A percentile compares a stretch with the other conserved stretches of the same genome.
Conservation (phyloP, 30 jellyfish, hydroid and myxozoan species). For the Mastigias papua region DNA sequence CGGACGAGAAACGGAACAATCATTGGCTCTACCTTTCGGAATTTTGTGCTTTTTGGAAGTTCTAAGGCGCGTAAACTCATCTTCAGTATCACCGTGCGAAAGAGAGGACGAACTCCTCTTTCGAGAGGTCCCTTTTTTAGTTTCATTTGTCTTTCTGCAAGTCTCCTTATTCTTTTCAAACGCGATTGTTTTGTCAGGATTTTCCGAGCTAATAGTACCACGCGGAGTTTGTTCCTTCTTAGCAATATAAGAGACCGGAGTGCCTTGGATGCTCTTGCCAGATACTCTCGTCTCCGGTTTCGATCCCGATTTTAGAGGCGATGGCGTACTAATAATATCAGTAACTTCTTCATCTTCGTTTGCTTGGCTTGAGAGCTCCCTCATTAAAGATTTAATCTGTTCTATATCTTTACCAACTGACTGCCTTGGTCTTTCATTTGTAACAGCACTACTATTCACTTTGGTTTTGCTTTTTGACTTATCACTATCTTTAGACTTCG, state of each 20-base stretch:
- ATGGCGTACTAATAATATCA: slow-evolving; percentile 67
- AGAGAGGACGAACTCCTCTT: slow-evolving; percentile 29
- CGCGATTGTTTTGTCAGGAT: not conserved
- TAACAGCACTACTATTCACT: not conserved
- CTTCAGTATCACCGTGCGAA: slow-evolving; percentile 18
- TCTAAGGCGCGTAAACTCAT: slow-evolving; percentile 4
- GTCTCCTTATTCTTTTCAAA: slow-evolving; percentile 33
- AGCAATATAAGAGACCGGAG: slow-evolving; percentile 40
- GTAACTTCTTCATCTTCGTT: slow-evolving; percentile 61
- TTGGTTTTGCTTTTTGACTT: not conserved
- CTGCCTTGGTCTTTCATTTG: slow-evolving; percentile 40
- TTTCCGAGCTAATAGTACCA: slow-evolving; percentile 1
- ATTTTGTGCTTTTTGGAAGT: not conserved
- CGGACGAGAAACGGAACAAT: not conserved
- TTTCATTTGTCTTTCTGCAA: not conserved
- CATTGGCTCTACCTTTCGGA: not conserved
- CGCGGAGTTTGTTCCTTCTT: slow-evolving; percentile 44
- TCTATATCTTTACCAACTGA: slow-evolving; percentile 72
- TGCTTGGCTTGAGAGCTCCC: slow-evolving; percentile 40
- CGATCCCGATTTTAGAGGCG: slow-evolving; percentile 24
- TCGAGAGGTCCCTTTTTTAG: slow-evolving; percentile 1
- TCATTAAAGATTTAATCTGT: slow-evolving; percentile 56
- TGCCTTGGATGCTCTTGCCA: slow-evolving; percentile 43
- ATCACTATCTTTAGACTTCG: not conserved
- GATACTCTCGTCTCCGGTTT: slow-evolving; percentile 48